Conservation (phyloP, 2,797 vertebrate genomes). For the Graptemys geographica region DNA sequence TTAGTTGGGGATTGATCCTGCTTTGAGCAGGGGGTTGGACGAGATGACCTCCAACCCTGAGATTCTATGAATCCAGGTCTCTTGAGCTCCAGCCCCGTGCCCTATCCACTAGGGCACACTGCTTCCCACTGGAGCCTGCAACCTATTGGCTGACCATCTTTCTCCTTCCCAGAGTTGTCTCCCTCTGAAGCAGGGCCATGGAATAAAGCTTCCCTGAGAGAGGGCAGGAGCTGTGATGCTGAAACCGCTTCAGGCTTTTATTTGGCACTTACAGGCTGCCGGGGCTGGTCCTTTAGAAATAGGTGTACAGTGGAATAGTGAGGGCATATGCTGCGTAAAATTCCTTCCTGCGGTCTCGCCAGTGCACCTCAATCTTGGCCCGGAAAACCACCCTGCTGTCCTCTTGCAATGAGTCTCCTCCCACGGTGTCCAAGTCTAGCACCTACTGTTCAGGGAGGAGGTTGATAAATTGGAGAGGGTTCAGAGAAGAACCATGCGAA, state of each 20-base stretch:
- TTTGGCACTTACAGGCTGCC: neutral
- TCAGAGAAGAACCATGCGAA: neutral
- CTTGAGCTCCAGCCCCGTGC: neutral
- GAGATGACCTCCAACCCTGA: too few relatives aligned
- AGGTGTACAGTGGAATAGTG: accelerated
- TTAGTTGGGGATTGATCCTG: too few relatives aligned
- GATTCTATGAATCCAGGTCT: accelerated
- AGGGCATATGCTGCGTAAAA: neutral
- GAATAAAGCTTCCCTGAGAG: neutral
- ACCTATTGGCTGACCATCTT: accelerated
- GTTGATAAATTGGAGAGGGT: neutral
- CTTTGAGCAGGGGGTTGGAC: too few relatives aligned
- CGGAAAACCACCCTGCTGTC: neutral
- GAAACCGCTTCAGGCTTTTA: neutral
- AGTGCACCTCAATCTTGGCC: neutral
- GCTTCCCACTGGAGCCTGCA: neutral
- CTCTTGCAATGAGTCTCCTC: neutral
- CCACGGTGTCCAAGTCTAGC: neutral
- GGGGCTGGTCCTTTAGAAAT: neutral
- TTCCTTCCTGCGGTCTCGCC: neutral
- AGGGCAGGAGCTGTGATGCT: neutral
- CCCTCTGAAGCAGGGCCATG: accelerated
- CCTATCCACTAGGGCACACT: accelerated
- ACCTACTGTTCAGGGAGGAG: neutral
- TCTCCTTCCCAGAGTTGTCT: neutral